Percentiles rank a stretch among this genome's conserved stretches.
These are phyloP conservation scores for Odobenus rosmarus DNA, from an alignment of 2,113 vertebrate species.

Conservation along the genomic window DNA sequence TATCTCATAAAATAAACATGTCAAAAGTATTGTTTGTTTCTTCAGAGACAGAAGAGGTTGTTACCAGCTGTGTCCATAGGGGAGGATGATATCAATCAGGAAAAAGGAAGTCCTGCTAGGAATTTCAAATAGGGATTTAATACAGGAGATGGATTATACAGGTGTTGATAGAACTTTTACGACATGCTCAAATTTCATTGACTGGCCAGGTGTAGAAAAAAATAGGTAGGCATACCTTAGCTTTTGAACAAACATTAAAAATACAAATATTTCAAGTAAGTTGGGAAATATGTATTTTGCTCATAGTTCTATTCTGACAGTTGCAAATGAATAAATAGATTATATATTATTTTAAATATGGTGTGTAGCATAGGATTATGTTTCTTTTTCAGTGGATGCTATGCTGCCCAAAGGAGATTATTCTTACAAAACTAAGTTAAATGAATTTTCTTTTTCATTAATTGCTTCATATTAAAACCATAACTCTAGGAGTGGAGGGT, in stretches of 20 bases:
- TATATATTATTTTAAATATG: not conserved
- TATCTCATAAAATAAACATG: not conserved
- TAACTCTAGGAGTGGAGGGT: not conserved
- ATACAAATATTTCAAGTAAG: constrained; percentile 31
- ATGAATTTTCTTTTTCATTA: constrained; percentile 7
- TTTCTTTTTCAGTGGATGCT: constrained; percentile 12
- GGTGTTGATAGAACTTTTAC: not conserved
- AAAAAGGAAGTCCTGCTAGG: not conserved
- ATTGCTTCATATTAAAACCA: not conserved
- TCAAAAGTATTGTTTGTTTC: constrained; percentile 18
- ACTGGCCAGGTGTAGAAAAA: not conserved
- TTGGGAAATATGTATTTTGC: not conserved
- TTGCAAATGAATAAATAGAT: constrained; percentile 36
- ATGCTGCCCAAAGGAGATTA: not conserved
- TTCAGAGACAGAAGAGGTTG: not conserved
- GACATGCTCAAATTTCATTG: not conserved
- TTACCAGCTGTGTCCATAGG: not conserved
- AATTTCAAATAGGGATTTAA: not conserved
- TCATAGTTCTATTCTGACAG: constrained; percentile 1
- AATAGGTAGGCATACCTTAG: not conserved
- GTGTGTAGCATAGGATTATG: not conserved
- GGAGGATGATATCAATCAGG: not conserved
- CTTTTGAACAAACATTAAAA: constrained; percentile 32
- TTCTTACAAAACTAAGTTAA: constrained; percentile 24
- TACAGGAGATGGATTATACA: not conserved